Percentiles rank a stretch among this genome's conserved stretches.
Evolutionary conservation across 2,797 vertebrate genomes (phyloP).

Genomic region (Rousettus madagascariensis): DNA sequence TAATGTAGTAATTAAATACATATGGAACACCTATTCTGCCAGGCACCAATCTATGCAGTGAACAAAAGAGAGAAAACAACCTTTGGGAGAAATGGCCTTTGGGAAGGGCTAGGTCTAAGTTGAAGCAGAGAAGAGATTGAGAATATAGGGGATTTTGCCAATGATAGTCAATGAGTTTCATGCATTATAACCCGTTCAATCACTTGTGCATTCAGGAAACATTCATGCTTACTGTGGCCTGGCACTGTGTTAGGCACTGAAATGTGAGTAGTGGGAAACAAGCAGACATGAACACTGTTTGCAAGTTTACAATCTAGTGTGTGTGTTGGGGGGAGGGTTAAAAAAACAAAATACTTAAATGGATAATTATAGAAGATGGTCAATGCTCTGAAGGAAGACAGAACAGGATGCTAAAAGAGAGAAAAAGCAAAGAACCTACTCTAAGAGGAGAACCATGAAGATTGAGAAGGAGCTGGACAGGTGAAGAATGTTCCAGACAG

Average conservation of each 20-base stretch:
- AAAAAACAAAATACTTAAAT: not conserved
- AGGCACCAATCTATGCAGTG: not conserved
- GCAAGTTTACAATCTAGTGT: not conserved
- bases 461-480: not conserved
- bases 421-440: not conserved
- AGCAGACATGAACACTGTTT: not conserved
- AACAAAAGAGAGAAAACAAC: not conserved
- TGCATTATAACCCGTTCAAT: not conserved
- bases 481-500: not conserved
- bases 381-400: not conserved
- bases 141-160: not conserved
- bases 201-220: not conserved
- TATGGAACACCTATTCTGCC: not conserved
- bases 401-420: not conserved
- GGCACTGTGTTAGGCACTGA: not conserved
- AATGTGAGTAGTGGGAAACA: not conserved
- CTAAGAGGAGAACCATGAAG: not conserved
- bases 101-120: not conserved
- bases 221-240: not conserved
- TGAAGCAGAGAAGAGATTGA: not conserved
- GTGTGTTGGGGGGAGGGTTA: not conserved
- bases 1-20: not conserved
- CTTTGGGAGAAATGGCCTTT: not conserved
- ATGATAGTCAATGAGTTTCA: not conserved
- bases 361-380: not conserved